Percentiles rank a stretch among this genome's conserved stretches.
phyloP scores from a whole-genome alignment of 23 tunicate species.

The Styela plicata region DNA sequence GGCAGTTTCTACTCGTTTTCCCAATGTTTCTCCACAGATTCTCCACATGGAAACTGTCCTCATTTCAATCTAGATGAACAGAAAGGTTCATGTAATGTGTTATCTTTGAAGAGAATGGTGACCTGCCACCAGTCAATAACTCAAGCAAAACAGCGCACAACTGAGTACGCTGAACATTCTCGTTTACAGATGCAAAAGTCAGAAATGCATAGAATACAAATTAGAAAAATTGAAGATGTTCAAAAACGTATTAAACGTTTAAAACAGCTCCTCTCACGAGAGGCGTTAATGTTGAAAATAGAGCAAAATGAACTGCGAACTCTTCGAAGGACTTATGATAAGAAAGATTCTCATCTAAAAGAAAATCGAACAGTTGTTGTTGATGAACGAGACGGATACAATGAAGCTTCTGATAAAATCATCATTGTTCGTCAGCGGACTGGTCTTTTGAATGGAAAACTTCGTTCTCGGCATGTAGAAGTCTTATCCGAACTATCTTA shows the following conservation, averaged over 20 bases:
- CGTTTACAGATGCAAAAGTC: neutral
- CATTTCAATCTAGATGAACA: constrained; percentile 27
- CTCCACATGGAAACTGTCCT: constrained; percentile 29
- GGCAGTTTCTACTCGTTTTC: constrained; percentile 28
- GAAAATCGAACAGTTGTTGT: neutral
- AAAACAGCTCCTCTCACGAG: neutral
- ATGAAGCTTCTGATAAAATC: neutral
- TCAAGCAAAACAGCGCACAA: neutral
- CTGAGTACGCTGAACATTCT: neutral
- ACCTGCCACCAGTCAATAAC: constrained; percentile 16
- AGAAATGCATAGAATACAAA: neutral
- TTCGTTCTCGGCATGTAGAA: constrained; percentile 38
- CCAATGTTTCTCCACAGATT: constrained; percentile 15
- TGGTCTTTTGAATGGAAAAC: constrained; percentile 29
- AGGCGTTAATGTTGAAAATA: neutral
- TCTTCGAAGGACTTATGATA: neutral
- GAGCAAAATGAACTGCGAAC: neutral
- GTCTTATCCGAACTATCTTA: constrained; percentile 63
- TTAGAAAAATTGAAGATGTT: constrained; percentile 3
- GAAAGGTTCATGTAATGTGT: constrained; percentile 21
- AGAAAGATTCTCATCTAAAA: neutral
- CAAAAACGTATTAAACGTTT: neutral
- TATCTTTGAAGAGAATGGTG: constrained; percentile 19
- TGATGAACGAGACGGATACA: neutral
- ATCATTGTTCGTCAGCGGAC: neutral